phyloP scores from a whole-genome alignment of 2,888 invertebrate species.

The Tenthredo scrophulariae region DNA sequence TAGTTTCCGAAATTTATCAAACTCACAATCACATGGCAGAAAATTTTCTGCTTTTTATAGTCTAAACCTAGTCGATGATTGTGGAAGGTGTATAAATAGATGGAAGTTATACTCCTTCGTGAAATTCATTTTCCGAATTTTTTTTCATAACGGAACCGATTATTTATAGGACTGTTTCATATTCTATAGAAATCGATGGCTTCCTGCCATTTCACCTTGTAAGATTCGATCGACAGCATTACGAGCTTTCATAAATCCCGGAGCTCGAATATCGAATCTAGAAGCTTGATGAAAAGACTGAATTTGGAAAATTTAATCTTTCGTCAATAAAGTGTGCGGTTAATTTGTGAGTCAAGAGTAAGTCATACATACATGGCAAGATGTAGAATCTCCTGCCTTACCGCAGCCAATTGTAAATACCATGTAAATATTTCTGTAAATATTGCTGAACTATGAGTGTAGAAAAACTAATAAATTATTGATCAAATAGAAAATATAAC shows the following conservation, averaged over 20 bases:
- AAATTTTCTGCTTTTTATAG: neutral
- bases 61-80: constrained; percentile 8
- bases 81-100: neutral
- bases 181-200: neutral
- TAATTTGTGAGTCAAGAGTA: neutral
- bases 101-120: neutral
- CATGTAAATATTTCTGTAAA: constrained; percentile 74
- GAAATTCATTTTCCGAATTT: neutral
- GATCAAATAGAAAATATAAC: constrained; percentile 57
- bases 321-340: neutral
- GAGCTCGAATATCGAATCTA: neutral
- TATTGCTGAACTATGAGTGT: constrained; percentile 72
- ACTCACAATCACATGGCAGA: neutral
- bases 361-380: neutral
- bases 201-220: neutral
- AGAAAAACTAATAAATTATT: constrained; percentile 75
- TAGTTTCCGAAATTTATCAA: constrained; percentile 74
- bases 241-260: neutral
- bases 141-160: neutral
- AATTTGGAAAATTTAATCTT: neutral
- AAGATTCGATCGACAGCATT: neutral
- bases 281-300: neutral
- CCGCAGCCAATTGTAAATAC: constrained; percentile 53
- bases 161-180: neutral
- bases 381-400: neutral